phyloP scores from a whole-genome alignment of 2,888 invertebrate genomes.

The Spilarctia lutea region DNA sequence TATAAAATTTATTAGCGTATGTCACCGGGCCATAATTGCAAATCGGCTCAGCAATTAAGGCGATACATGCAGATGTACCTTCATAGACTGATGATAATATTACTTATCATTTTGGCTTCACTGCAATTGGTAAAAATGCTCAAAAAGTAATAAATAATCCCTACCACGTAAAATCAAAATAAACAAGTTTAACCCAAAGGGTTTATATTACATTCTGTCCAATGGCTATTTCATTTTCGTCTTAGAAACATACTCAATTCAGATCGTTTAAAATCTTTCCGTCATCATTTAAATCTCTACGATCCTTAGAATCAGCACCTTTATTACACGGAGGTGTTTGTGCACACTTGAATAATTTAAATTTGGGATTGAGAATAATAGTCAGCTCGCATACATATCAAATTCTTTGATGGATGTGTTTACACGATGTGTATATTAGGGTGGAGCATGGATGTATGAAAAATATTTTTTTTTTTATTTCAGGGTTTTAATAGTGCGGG shows the following conservation, averaged over 20 bases:
- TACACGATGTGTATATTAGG: neutral
- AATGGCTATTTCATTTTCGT: neutral
- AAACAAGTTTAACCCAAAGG: neutral
- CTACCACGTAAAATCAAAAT: neutral
- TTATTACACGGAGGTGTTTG: neutral
- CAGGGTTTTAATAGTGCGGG: too few species aligned
- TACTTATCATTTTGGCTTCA: too few species aligned
- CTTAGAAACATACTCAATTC: neutral
- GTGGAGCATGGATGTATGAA: too few species aligned
- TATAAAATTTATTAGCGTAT: too few species aligned
- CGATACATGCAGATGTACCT: too few species aligned
- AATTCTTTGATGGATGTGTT: constrained; percentile 2
- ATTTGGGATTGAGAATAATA: neutral
- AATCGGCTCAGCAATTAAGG: too few species aligned
- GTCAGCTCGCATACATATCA: neutral
- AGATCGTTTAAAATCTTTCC: neutral
- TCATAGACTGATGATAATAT: too few species aligned
- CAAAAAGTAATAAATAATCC: neutral
- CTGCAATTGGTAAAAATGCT: too few species aligned
- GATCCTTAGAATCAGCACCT: neutral
- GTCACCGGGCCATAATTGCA: too few species aligned
- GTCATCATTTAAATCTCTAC: neutral
- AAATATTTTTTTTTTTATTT: too few species aligned
- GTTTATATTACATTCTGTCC: too few species aligned
- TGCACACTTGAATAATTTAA: neutral